Evolutionary conservation across 2,797 vertebrate species (phyloP).

Genomic region (Tapirus indicus): DNA sequence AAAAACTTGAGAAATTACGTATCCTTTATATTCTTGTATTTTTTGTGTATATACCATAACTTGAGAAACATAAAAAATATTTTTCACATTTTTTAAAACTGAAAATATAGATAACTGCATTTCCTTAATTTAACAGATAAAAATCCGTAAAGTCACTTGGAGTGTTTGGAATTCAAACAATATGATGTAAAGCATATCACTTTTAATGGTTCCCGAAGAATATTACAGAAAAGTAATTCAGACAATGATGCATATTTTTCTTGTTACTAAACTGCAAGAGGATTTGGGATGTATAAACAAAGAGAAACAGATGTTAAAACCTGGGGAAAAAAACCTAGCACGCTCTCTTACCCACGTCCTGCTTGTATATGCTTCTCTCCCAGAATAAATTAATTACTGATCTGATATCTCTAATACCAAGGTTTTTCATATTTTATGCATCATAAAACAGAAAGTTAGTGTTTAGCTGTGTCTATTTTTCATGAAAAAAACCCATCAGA

Average conservation of each 20-base stretch:
- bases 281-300: neutral
- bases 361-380: neutral
- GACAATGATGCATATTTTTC: conserved; percentile 18
- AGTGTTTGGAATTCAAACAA: neutral
- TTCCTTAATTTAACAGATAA: neutral
- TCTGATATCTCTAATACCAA: neutral
- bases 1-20: neutral
- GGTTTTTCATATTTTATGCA: neutral
- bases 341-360: neutral
- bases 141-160: neutral
- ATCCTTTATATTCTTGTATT: neutral
- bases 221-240: neutral
- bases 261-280: conserved; percentile 26
- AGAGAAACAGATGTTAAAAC: neutral
- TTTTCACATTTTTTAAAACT: neutral
- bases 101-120: neutral
- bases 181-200: neutral
- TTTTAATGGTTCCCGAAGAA: conserved; percentile 40
- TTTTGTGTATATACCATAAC: neutral
- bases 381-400: neutral
- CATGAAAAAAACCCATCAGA: neutral
- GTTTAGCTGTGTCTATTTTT: neutral
- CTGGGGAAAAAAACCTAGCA: neutral
- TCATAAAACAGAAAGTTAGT: neutral
- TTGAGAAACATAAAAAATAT: neutral